A percentile compares a stretch with the other conserved stretches of the same genome.
Conservation (phyloP, 2,797 vertebrate species). For the Hydrolagus colliei region DNA sequence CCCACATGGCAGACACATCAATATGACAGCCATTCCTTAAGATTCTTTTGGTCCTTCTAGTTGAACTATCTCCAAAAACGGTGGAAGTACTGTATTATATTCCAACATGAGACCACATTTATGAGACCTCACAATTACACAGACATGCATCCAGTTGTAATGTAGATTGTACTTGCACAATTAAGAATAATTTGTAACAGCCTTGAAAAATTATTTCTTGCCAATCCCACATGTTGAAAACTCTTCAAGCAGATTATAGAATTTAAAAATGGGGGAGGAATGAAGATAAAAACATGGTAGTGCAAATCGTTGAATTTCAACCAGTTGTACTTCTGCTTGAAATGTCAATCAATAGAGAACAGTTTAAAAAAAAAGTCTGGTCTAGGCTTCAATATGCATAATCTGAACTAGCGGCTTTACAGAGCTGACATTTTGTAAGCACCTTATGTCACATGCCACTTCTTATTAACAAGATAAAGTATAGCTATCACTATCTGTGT, state of each 20-base stretch:
- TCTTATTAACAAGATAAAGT: conserved; percentile 58
- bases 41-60: background rate
- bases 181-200: background rate
- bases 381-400: conserved; percentile 38
- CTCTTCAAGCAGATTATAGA: background rate
- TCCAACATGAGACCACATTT: too few relatives aligned
- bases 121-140: too few relatives aligned
- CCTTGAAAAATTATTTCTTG: too few relatives aligned
- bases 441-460: conserved; percentile 64
- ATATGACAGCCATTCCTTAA: conserved; percentile 62
- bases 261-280: background rate
- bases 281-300: background rate
- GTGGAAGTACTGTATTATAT: background rate
- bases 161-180: background rate
- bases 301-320: background rate
- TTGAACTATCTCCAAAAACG: background rate
- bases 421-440: conserved; percentile 38
- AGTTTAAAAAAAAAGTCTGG: background rate
- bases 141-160: too few relatives aligned
- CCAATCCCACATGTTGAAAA: background rate
- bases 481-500: background rate
- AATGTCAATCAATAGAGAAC: background rate
- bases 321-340: background rate
- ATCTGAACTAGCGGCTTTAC: conserved; percentile 62
- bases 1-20: conserved; percentile 59